A percentile compares a stretch with the other conserved stretches of the same genome.
phyloP scores from a whole-genome alignment of 2,113 vertebrate species.

The Recurvirostra avosetta region DNA sequence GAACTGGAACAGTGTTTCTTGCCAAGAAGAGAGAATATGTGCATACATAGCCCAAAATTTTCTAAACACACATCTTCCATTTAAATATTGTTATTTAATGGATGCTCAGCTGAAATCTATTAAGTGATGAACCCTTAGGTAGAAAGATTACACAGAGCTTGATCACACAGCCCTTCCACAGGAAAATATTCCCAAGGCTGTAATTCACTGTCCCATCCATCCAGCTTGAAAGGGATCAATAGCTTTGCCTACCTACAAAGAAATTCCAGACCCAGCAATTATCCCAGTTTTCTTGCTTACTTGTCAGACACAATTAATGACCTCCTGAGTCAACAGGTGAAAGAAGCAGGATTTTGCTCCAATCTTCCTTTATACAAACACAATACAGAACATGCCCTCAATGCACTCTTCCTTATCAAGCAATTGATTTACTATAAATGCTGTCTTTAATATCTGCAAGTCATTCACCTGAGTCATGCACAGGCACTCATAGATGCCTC shows the following conservation, averaged over 20 bases:
- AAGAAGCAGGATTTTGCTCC: neutral
- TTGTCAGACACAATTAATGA: neutral
- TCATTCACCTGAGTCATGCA: constrained; percentile 38
- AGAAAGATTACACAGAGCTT: neutral
- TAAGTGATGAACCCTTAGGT: neutral
- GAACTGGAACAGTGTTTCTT: neutral
- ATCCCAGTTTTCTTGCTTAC: neutral
- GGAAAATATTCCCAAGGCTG: neutral
- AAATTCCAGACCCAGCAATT: neutral
- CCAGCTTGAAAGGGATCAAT: neutral
- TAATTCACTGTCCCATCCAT: neutral
- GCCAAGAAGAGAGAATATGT: neutral
- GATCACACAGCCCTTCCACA: neutral
- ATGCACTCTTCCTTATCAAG: neutral
- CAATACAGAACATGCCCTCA: neutral
- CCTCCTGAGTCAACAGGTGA: neutral
- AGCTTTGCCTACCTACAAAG: neutral
- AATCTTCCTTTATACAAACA: neutral
- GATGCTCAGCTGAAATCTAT: neutral
- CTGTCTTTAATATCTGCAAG: constrained; percentile 21
- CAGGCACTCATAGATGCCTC: neutral
- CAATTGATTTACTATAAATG: constrained; percentile 26
- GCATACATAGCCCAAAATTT: neutral
- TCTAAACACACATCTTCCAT: neutral
- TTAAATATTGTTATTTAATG: neutral